Conservation (phyloP, 1,140 invertebrate genomes). For the Pectinophora gossypiella region DNA sequence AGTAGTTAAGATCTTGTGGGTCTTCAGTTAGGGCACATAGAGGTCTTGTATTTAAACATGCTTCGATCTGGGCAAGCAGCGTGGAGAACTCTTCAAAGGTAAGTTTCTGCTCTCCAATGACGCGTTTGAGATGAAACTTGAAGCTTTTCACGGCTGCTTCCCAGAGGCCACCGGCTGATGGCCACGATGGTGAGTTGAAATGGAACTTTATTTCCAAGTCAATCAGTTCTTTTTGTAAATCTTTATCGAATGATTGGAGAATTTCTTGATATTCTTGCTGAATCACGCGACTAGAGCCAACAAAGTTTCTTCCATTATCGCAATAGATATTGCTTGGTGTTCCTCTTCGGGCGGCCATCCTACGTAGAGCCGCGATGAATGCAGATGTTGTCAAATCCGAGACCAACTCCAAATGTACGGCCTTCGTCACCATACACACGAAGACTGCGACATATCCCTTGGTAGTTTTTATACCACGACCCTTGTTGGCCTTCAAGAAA, state of each 20-base stretch:
- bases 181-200: slow-evolving; percentile 2
- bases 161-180: background rate
- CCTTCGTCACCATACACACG: slow-evolving; percentile 15
- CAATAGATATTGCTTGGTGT: background rate
- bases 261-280: background rate
- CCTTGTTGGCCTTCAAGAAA: background rate
- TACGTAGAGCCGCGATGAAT: slow-evolving; percentile 7
- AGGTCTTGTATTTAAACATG: slow-evolving; percentile 10
- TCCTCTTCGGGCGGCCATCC: slow-evolving; percentile 11
- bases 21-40: no score
- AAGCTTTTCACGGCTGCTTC: background rate
- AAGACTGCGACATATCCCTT: slow-evolving; percentile 19
- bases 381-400: slow-evolving; percentile 13
- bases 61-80: slow-evolving; percentile 5
- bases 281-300: background rate
- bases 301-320: slow-evolving; percentile 2
- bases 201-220: background rate
- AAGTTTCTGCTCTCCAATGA: background rate
- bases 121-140: background rate
- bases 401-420: slow-evolving; percentile 24
- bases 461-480: background rate
- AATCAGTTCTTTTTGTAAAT: background rate
- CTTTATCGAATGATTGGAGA: background rate
- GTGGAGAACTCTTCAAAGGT: slow-evolving; percentile 8
- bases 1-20: slow-evolving; percentile 9